Evolutionary conservation across 2,888 invertebrate species (phyloP).

Genomic region (Galerucella pusilla): DNA sequence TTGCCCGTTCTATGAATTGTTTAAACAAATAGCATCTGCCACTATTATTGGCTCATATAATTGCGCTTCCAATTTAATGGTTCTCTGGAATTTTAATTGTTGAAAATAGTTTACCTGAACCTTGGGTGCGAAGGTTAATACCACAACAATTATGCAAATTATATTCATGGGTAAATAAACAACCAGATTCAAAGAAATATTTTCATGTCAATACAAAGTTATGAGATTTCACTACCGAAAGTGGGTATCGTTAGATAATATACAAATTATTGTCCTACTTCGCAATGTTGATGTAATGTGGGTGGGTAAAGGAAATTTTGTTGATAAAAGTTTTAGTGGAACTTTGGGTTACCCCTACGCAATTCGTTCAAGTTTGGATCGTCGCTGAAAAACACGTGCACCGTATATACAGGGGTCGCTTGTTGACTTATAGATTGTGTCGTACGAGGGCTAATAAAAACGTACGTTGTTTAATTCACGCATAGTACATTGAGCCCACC

Average conservation of each 20-base stretch:
- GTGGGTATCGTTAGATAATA: conserved; percentile 14
- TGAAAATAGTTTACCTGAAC: conserved; percentile 29
- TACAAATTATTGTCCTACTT: conserved; percentile 10
- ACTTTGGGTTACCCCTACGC: neutral
- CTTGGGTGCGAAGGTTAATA: conserved; percentile 31
- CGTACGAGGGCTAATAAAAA: too few species aligned
- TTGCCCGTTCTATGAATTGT: conserved; percentile 16
- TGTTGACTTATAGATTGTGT: too few species aligned
- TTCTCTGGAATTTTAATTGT: conserved; percentile 35
- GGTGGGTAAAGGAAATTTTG: neutral
- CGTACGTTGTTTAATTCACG: too few species aligned
- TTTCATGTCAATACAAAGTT: conserved; percentile 2
- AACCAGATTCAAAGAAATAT: conserved; percentile 18
- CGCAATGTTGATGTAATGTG: neutral
- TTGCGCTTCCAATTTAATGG: conserved; percentile 25
- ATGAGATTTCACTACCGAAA: conserved; percentile 4
- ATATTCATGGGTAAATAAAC: conserved; percentile 17
- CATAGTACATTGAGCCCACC: too few species aligned
- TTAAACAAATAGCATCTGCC: conserved; percentile 24
- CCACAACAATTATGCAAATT: conserved; percentile 32
- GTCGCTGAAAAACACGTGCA: too few species aligned
- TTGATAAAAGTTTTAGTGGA: neutral
- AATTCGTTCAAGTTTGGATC: neutral
- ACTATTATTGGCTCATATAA: conserved; percentile 17
- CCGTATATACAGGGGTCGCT: too few species aligned